A percentile compares a stretch with the other conserved stretches of the same genome.
Evolutionary conservation across 35 echinoderm and acorn worm genomes (phyloP).

Genomic region (Acanthaster planci): DNA sequence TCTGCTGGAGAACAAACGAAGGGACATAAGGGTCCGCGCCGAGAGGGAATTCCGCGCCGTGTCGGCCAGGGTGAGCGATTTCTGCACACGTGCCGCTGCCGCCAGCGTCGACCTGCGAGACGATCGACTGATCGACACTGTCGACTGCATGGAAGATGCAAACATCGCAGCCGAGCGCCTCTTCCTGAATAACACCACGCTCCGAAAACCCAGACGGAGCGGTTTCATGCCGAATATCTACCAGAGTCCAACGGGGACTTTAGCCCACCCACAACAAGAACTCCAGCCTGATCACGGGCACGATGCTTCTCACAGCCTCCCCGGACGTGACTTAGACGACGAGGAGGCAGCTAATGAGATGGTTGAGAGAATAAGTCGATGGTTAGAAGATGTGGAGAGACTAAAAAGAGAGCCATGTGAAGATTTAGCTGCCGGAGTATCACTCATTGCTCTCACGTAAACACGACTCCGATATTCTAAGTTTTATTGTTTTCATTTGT

Average conservation of each 20-base stretch:
- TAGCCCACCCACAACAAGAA: too few species aligned
- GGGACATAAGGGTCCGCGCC: background rate
- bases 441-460: background rate
- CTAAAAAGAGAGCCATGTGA: background rate
- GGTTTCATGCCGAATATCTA: conserved; percentile 5
- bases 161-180: background rate
- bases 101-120: background rate
- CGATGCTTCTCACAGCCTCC: background rate
- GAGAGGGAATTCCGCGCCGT: background rate
- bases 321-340: background rate
- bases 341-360: background rate
- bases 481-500: too few species aligned
- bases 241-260: background rate
- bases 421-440: background rate
- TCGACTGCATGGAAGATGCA: conserved; percentile 10
- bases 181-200: background rate
- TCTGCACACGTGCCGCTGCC: conserved; percentile 1
- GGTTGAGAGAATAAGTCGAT: background rate
- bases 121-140: conserved; percentile 25
- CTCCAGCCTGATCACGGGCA: background rate
- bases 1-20: background rate
- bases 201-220: background rate
- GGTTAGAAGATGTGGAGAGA: conserved; percentile 13
- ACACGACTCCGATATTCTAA: background rate
- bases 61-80: conserved; percentile 3